phyloP scores from a whole-genome alignment of 2,797 vertebrate genomes.

The Rhabdomys pumilio region DNA sequence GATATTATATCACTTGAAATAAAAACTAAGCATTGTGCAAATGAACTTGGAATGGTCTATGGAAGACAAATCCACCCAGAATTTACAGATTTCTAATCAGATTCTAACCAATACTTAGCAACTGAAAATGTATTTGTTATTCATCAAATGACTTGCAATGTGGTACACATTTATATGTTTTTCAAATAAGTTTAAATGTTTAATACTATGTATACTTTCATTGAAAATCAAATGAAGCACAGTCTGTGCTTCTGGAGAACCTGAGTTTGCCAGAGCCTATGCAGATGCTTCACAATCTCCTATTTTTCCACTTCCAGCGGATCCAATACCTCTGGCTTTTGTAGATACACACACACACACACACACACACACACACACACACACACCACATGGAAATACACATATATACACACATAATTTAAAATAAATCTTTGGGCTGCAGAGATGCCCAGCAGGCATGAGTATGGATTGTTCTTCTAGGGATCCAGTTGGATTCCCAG shows the following conservation, averaged over 20 bases:
- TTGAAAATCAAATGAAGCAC: slow-evolving; percentile 5
- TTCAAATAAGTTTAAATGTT: neutral
- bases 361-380: neutral
- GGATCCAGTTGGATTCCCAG: neutral
- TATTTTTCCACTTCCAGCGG: neutral
- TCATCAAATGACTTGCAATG: neutral
- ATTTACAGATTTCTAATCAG: slow-evolving; percentile 27
- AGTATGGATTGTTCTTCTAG: neutral
- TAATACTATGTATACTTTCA: neutral
- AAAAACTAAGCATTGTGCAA: slow-evolving; percentile 26
- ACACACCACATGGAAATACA: neutral
- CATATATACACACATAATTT: neutral
- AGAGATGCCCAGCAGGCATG: neutral
- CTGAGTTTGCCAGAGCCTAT: neutral
- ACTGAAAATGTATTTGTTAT: slow-evolving; percentile 1
- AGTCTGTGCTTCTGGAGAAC: neutral
- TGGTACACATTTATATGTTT: neutral
- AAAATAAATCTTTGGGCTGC: neutral
- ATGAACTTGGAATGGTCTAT: slow-evolving; percentile 27
- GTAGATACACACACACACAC: neutral
- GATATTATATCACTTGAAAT: slow-evolving; percentile 31
- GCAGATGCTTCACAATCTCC: neutral
- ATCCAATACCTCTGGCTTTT: neutral
- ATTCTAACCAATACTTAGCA: slow-evolving; percentile 1
- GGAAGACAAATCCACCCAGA: slow-evolving; percentile 5